Evolutionary conservation across 1,140 invertebrate species (phyloP), one percentile per base, ranked within the genome.

Genomic region (Aphelenchoides fujianensis): DNA sequence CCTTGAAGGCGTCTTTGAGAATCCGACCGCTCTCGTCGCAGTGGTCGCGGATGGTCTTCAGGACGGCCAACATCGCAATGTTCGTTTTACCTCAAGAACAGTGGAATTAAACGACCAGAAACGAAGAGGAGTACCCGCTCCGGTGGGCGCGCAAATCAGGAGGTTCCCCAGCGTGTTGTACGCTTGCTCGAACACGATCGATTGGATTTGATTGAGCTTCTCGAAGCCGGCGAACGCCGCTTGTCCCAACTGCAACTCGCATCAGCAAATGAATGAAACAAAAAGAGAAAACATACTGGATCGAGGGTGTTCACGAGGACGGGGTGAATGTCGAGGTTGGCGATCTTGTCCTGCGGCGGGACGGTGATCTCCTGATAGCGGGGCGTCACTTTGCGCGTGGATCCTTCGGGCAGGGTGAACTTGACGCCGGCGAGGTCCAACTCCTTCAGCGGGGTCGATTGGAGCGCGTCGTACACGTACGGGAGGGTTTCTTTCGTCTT

Each of bases 111-210:
- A n/a, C n/a, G n/a, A n/a, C n/a, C n/a, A n/a, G n/a, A n/a, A n/a
- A n/a, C n/a, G n/a, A n/a, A n/a, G n/a, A n/a, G n/a, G n/a, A n/a
- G n/a, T n/a, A n/a, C 94, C 94, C 2, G 94, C 94, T 23, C 94
- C 94, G 0, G 94, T 97, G 0, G 94, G 94, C 0, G 94, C 94
- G 86, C 94, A 95, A 71, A 97, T 92, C 2, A 99, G 85, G 79
- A 99, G 87, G 86, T 99, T 99, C 82, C 98, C 93, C 85, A 97
- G 96, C 5, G 92, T 93, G 79, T 93, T 90, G 86, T 97, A 98
- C 0, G 97, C 97, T 1, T 92, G 89, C 54, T 94, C 89, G 86
- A 92, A 98, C 0, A 99, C 96, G 59, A 97, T 90, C 0, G 92
- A 93, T 85, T 99, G 96, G 73, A 99, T 97, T 68, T 90, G 87